These are phyloP conservation scores for Branchellion lobata DNA, from an alignment of 2,888 invertebrate species.

Conservation along the genomic window DNA sequence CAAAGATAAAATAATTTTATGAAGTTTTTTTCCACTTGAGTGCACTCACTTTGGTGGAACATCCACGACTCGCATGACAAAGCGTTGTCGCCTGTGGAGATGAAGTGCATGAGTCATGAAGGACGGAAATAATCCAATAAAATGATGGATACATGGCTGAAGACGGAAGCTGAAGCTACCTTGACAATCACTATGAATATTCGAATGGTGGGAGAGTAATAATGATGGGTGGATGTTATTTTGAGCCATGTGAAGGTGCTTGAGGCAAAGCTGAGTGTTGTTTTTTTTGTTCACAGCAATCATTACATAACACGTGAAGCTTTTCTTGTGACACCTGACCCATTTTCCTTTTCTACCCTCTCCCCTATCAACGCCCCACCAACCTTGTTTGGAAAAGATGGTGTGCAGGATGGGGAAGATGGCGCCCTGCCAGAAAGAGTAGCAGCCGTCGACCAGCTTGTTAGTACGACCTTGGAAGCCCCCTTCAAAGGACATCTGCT, in stretches of 20 bases:
- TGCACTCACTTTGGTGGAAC: constrained; percentile 28
- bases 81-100: constrained; percentile 20
- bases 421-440: constrained; percentile 98
- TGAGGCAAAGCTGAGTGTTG: no score
- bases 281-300: no score
- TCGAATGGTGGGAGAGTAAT: no score
- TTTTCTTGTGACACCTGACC: no score
- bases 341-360: no score
- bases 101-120: not conserved
- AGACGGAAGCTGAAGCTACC: not conserved
- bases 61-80: constrained; percentile 36
- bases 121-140: not conserved
- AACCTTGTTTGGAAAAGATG: constrained; percentile 49
- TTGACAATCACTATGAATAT: not conserved
- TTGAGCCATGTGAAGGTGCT: no score
- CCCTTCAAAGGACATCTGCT: constrained; percentile 91
- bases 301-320: no score
- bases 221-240: no score
- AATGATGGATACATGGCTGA: not conserved
- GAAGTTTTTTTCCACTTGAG: no score
- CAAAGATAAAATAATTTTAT: no score
- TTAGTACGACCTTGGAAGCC: constrained; percentile 94
- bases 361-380: no score
- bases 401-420: constrained; percentile 80
- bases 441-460: constrained; percentile 96